These are phyloP conservation scores for Dipodomys spectabilis DNA, from an alignment of 2,113 vertebrate species.

Conservation along the genomic window DNA sequence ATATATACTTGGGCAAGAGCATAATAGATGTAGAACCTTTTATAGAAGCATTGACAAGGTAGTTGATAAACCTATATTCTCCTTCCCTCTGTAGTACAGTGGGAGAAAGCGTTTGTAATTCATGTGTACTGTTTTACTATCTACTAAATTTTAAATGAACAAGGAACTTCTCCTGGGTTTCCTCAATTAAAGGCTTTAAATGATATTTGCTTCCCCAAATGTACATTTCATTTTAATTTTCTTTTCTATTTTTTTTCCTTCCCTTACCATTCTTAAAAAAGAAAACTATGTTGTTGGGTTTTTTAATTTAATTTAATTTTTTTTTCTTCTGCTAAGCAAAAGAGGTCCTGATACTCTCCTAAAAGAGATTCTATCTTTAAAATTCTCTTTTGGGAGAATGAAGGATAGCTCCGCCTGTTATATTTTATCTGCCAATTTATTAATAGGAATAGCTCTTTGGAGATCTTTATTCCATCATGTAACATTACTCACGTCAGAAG, in stretches of 20 bases:
- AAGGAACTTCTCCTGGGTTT: conserved; percentile 39
- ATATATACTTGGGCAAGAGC: neutral
- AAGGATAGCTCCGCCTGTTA: neutral
- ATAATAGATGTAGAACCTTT: neutral
- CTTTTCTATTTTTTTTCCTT: conserved; percentile 37
- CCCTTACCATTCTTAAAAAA: conserved; percentile 49
- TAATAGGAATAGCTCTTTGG: conserved; percentile 67
- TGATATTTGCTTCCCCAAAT: conserved; percentile 62
- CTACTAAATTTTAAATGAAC: conserved; percentile 60
- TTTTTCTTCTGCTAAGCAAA: conserved; percentile 26
- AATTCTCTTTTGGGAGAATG: conserved; percentile 18
- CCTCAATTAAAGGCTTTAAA: conserved; percentile 32
- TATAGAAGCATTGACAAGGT: neutral
- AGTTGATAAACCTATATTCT: neutral
- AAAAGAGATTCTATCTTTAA: neutral
- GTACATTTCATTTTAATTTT: conserved; percentile 60
- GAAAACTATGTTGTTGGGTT: neutral
- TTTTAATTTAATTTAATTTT: no score
- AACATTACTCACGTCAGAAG: conserved; percentile 59
- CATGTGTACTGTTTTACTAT: conserved; percentile 20
- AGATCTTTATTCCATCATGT: conserved; percentile 70
- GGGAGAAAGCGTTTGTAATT: conserved; percentile 42
- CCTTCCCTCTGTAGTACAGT: neutral
- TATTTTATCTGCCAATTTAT: conserved; percentile 66
- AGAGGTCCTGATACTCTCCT: neutral